Evolutionary conservation across 2,113 vertebrate species (phyloP).

Genomic region (Poeciliopsis prolifica): DNA sequence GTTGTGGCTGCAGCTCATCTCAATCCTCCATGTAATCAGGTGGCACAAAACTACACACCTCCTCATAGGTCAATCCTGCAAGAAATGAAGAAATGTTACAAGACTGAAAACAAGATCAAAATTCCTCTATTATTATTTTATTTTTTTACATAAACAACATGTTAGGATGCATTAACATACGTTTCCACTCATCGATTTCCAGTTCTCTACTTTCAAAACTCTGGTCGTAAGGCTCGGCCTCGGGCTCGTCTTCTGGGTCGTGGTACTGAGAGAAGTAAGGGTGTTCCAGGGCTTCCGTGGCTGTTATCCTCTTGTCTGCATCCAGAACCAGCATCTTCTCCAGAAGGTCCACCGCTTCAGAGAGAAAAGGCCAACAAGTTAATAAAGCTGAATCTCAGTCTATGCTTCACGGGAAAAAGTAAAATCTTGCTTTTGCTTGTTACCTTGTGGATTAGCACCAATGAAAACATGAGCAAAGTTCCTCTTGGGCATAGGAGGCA

Average conservation of each 20-base stretch:
- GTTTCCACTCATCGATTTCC: constrained; percentile 97
- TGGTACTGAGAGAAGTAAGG: constrained; percentile 95
- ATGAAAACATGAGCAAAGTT: constrained; percentile 97
- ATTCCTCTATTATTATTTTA: neutral
- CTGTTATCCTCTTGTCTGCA: constrained; percentile 95
- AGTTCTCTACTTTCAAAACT: constrained; percentile 96
- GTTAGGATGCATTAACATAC: constrained; percentile 75
- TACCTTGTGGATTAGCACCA: constrained; percentile 96
- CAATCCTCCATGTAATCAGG: constrained; percentile 92
- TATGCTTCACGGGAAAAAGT: neutral
- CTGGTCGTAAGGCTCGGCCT: constrained; percentile 96
- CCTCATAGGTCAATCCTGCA: constrained; percentile 93
- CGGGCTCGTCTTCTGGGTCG: constrained; percentile 95
- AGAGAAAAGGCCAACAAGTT: neutral
- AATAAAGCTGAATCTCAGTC: neutral
- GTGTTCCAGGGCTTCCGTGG: constrained; percentile 91
- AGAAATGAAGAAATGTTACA: neutral
- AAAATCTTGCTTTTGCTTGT: constrained; percentile 28
- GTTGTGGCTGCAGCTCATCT: constrained; percentile 30
- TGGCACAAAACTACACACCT: constrained; percentile 90
- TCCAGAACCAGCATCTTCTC: constrained; percentile 99
- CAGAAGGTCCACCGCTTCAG: constrained; percentile 91
- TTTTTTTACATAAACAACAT: neutral
- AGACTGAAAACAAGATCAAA: neutral
- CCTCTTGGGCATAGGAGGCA: constrained; percentile 96